phyloP scores from a whole-genome alignment of 2,888 invertebrate species.

The Euplagia quadripunctaria region DNA sequence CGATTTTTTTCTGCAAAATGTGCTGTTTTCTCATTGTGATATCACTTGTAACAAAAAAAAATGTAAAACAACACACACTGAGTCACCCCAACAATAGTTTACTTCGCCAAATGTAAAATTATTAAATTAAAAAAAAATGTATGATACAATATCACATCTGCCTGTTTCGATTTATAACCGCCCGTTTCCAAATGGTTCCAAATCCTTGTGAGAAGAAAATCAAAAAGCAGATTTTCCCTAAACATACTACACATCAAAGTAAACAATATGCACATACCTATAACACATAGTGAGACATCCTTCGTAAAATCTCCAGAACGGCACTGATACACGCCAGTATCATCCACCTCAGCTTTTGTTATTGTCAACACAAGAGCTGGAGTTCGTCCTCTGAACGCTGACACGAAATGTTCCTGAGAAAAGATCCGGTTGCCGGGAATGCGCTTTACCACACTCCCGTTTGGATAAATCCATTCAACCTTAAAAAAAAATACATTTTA shows the following conservation, averaged over 20 bases:
- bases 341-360: slow-evolving; percentile 58
- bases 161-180: too few relatives aligned
- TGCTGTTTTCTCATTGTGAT: too few relatives aligned
- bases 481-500: slow-evolving; percentile 42
- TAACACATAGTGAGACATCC: slow-evolving; percentile 69
- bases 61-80: too few relatives aligned
- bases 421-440: slow-evolving; percentile 62
- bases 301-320: slow-evolving; percentile 59
- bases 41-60: too few relatives aligned
- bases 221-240: background rate
- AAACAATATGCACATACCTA: slow-evolving; percentile 61
- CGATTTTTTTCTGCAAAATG: too few relatives aligned
- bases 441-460: slow-evolving; percentile 60
- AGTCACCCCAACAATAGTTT: too few relatives aligned
- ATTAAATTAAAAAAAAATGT: too few relatives aligned
- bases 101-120: too few relatives aligned
- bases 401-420: slow-evolving; percentile 66
- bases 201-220: too few relatives aligned
- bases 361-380: slow-evolving; percentile 65
- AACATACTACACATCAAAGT: background rate
- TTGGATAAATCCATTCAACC: slow-evolving; percentile 75
- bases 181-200: too few relatives aligned
- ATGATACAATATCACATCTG: too few relatives aligned
- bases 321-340: slow-evolving; percentile 73
- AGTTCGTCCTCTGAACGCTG: slow-evolving; percentile 51